Evolutionary conservation across 2,888 invertebrate genomes (phyloP).

Genomic region (Acleris emargana): DNA sequence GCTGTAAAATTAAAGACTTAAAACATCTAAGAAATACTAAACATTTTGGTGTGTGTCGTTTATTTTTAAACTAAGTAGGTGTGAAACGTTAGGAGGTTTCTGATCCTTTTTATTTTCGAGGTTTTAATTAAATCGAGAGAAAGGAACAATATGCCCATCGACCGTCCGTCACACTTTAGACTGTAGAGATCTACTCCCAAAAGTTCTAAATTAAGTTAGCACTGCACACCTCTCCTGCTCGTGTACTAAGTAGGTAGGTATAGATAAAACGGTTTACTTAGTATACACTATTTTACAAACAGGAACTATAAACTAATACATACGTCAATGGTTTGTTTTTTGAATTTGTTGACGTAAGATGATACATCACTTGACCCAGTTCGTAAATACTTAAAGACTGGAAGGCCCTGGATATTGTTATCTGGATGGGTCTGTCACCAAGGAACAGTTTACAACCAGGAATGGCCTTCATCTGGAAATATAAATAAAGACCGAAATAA

Average conservation of each 20-base stretch:
- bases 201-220: no score
- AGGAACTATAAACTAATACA: slow-evolving; percentile 39
- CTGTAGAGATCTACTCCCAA: no score
- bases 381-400: slow-evolving; percentile 71
- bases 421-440: slow-evolving; percentile 76
- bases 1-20: slow-evolving; percentile 45
- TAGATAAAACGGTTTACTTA: not conserved
- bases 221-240: no score
- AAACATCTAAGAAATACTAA: no score
- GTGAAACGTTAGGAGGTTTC: no score
- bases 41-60: no score
- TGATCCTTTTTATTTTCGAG: no score
- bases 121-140: no score
- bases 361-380: slow-evolving; percentile 74
- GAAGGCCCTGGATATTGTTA: slow-evolving; percentile 77
- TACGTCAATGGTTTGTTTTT: slow-evolving; percentile 74
- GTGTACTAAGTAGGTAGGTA: no score
- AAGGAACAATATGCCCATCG: no score
- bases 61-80: no score
- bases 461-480: slow-evolving; percentile 74
- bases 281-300: slow-evolving; percentile 1
- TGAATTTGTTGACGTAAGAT: slow-evolving; percentile 63
- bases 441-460: slow-evolving; percentile 77
- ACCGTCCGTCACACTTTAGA: no score
- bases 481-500: not conserved